Evolutionary conservation across 2,888 invertebrate species (phyloP), one percentile per base, ranked within the genome.

Genomic region (Chrysolina haemoptera): DNA sequence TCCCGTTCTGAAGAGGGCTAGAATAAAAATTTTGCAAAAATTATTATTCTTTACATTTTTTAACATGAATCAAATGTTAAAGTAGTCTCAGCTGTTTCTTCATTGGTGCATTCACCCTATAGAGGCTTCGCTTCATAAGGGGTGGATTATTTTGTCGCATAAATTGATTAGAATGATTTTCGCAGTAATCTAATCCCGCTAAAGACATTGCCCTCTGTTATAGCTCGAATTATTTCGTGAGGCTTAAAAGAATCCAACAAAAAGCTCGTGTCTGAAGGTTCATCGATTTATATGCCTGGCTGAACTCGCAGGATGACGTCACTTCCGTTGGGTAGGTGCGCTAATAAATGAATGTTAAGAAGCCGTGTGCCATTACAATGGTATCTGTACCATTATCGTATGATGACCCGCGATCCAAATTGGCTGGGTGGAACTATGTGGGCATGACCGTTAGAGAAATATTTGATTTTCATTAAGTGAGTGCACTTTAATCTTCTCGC

Each of bases 321-420:
- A 66, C 50, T 35, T 66, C 66, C 66, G 66, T 35, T 66, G 48
- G 65, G 66, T 66, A n/a, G 50, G 66, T 53, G 53, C 27, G 48
- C 66, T 50, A 66, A 65, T 65, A 48, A 65, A 66, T 35, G 53
- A 20, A 53, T 53, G 53, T 50, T 48, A 40, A 65, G 43, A n/a
- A 65, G 43, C 65, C 18, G 48, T 65, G 46, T 22, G 48, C 22
- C 27, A 65, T 65, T 65, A 65, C 43, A 9, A 22, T 48, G 65
- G 65, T 46, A 65, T 66, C 48, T 66, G 48, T 27, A 50, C 66
- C 50, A 48, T 66, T 66, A 66, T 66, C 66, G 66, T 66, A 9
- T 66, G 16, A 50, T 66, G 66, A 66, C 66, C 66, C n/a, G 35
- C 14, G 10, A 65, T 18, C 18, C 16, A 63, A 62, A 53, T 53